Evolutionary conservation across 2,797 vertebrate species (phyloP), one percentile per base, ranked within the genome.

Genomic region (Pampus argenteus): DNA sequence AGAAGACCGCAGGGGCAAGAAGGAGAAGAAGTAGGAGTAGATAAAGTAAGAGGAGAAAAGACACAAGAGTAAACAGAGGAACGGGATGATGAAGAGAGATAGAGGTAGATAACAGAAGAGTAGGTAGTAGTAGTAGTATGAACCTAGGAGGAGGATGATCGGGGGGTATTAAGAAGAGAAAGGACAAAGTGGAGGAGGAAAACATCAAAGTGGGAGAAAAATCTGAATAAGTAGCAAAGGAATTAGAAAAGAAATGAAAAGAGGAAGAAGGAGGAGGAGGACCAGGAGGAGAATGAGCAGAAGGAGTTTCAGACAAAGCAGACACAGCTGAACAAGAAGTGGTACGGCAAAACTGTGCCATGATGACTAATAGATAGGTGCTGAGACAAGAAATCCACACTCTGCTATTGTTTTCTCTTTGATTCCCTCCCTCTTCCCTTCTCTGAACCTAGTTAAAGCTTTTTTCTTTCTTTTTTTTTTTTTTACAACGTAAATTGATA

Each of bases 361-460:
- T 26, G 50, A 81, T 87, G 65, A 81, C 70, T 84, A 78, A 90
- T 84, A 70, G 20, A 84, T 86, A 40, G 66, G 59, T 66, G 73
- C 61, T 49, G 73, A 83, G 82, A 84, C 28, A 2, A 25, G 31
- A 79, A 64, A 74, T 75, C 70, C 58, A 78, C 48, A 44, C 44
- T 71, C 57, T 84, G 51, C 57, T 76, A 66, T 74, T 78, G 63
- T 72, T 84, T 80, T 84, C 60, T 67, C 69, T 84, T 83, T 86
- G 68, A 74, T 78, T 79, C 49, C 14, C 26, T 25, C 56, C 48
- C 50, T 36, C 9, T 67, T 57, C 22, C 18, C 10, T 40, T 44
- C 61, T 54, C 56, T 22, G 13, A 65, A 42, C 66, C 61, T 70
- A 84, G 89, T 85, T 88, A 86, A 78, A 74, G 38, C 25, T 9